A percentile compares a stretch with the other conserved stretches of the same genome.
Evolutionary conservation across 2,888 invertebrate species (phyloP).

Genomic region (Drosophila paramelanica): DNA sequence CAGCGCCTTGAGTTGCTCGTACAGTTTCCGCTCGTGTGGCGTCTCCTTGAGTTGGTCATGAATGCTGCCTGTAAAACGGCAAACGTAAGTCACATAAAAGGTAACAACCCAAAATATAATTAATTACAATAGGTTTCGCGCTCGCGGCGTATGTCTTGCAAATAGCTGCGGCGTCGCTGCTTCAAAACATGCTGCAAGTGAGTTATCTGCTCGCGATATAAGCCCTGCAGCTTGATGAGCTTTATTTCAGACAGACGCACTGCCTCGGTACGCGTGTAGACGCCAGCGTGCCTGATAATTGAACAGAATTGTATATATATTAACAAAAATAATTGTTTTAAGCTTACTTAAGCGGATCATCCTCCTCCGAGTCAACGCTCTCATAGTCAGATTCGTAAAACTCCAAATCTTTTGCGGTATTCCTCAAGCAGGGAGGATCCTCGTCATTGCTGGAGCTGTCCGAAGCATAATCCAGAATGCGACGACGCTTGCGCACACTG

Average conservation of each 20-base stretch:
- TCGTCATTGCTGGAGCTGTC: conserved; percentile 89
- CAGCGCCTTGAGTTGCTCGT: conserved; percentile 92
- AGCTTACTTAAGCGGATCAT: conserved; percentile 89
- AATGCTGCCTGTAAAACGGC: conserved; percentile 88
- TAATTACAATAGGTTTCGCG: conserved; percentile 90
- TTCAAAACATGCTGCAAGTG: conserved; percentile 90
- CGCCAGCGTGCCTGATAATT: conserved; percentile 91
- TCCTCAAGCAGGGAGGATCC: conserved; percentile 88
- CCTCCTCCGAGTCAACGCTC: conserved; percentile 91
- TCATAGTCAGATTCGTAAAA: conserved; percentile 91
- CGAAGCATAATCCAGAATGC: conserved; percentile 89
- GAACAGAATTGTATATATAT: not conserved
- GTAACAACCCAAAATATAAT: too few species aligned
- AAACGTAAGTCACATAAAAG: not conserved
- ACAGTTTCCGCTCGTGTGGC: conserved; percentile 90
- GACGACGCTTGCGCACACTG: conserved; percentile 85
- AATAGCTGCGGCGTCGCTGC: conserved; percentile 90
- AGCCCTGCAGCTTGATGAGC: conserved; percentile 90
- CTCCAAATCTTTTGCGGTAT: conserved; percentile 88
- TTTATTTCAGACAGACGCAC: conserved; percentile 91
- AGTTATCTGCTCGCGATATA: conserved; percentile 93
- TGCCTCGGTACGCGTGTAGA: conserved; percentile 95
- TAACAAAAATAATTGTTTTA: too few species aligned
- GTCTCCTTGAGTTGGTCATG: conserved; percentile 89
- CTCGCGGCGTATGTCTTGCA: conserved; percentile 90